Evolutionary conservation across 2,113 vertebrate genomes (phyloP).

Genomic region (Pseudorasbora parva): DNA sequence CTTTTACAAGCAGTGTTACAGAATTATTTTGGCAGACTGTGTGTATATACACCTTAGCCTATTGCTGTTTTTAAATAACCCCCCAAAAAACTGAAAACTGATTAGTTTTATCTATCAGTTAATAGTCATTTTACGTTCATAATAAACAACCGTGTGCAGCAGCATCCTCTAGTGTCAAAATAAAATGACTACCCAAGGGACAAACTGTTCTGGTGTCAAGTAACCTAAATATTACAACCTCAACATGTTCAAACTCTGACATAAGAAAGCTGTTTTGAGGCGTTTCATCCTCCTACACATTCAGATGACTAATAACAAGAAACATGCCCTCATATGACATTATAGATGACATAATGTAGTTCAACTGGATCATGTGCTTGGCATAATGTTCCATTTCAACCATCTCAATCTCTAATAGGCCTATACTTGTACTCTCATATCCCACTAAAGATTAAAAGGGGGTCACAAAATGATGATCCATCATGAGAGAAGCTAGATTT

Average conservation of each 20-base stretch:
- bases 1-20: too few species aligned
- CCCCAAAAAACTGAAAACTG: too few species aligned
- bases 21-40: not conserved
- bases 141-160: not conserved
- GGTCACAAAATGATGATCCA: not conserved
- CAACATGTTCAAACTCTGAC: not conserved
- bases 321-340: not conserved
- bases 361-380: not conserved
- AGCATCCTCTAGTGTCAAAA: not conserved
- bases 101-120: not conserved
- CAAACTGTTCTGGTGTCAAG: conserved; percentile 2
- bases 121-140: not conserved
- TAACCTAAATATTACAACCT: conserved; percentile 6
- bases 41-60: not conserved
- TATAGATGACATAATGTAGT: not conserved
- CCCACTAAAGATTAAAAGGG: not conserved
- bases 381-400: not conserved
- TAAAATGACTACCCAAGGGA: not conserved
- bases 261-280: not conserved
- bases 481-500: not conserved
- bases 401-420: not conserved
- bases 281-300: not conserved
- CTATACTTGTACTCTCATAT: not conserved
- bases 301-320: not conserved
- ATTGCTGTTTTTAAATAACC: too few species aligned